A percentile compares a stretch with the other conserved stretches of the same genome.
Conservation (phyloP, 2,888 invertebrate species). For the Drosophila suboccidentalis region DNA sequence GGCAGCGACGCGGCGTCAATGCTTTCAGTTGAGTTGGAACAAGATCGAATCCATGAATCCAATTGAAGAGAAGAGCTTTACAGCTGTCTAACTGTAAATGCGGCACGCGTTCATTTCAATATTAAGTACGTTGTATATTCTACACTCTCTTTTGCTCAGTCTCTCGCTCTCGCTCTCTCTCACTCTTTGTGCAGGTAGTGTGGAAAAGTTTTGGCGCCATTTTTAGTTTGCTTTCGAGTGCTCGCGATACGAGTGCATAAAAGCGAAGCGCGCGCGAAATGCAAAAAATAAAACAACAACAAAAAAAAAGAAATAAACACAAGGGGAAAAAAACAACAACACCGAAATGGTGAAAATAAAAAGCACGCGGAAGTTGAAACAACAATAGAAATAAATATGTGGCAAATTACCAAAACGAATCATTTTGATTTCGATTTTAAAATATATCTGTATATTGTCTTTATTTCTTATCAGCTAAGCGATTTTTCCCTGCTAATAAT, state of each 20-base stretch:
- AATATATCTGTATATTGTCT: neutral
- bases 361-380: slow-evolving; percentile 25
- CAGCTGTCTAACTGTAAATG: slow-evolving; percentile 45
- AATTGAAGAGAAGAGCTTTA: slow-evolving; percentile 55
- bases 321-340: neutral
- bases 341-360: slow-evolving; percentile 9
- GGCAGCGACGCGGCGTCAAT: slow-evolving; percentile 5
- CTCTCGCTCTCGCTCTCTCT: slow-evolving; percentile 29
- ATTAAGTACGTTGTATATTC: neutral
- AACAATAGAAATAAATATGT: neutral
- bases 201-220: slow-evolving; percentile 80
- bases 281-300: slow-evolving; percentile 18
- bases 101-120: slow-evolving; percentile 46
- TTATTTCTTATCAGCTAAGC: neutral
- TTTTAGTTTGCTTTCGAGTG: slow-evolving; percentile 77
- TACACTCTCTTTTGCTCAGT: slow-evolving; percentile 17
- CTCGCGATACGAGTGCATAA: slow-evolving; percentile 68
- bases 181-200: slow-evolving; percentile 42
- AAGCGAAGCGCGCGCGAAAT: slow-evolving; percentile 70
- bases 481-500: neutral
- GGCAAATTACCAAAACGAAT: neutral
- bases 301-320: slow-evolving; percentile 16
- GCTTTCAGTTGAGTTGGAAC: slow-evolving; percentile 5
- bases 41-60: slow-evolving; percentile 32
- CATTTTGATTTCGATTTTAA: neutral